Conservation (phyloP, 1,140 invertebrate genomes). For the Drosophila micromelanica region DNA sequence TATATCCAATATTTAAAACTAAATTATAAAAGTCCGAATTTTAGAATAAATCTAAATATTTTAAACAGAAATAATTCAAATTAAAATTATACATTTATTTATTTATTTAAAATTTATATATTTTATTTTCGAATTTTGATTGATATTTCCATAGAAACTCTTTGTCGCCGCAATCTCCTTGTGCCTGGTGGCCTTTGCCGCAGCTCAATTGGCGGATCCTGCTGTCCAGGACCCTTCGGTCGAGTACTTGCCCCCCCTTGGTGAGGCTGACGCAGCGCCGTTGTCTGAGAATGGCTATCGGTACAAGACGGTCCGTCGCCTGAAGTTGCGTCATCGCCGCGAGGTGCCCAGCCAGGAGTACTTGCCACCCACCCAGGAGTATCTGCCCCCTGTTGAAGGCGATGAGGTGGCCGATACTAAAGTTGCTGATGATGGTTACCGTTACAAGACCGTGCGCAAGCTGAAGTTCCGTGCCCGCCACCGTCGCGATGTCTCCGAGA, state of each 20-base stretch:
- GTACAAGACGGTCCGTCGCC: slow-evolving; percentile 66
- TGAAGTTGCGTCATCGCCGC: slow-evolving; percentile 67
- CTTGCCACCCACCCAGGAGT: slow-evolving; percentile 65
- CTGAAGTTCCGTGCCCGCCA: slow-evolving; percentile 68
- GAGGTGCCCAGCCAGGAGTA: slow-evolving; percentile 70
- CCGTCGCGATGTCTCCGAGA: slow-evolving; percentile 75
- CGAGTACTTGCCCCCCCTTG: slow-evolving; percentile 66
- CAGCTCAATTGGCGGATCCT: slow-evolving; percentile 45
- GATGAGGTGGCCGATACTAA: slow-evolving; percentile 55
- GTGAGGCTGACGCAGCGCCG: slow-evolving; percentile 57
- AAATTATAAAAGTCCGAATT: no score
- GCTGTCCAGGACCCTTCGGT: slow-evolving; percentile 55
- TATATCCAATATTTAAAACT: no score
- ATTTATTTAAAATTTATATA: no score
- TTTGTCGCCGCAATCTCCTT: slow-evolving; percentile 55
- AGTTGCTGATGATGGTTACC: slow-evolving; percentile 70
- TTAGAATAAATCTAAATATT: no score
- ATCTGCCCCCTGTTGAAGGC: slow-evolving; percentile 63
- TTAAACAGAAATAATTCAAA: no score
- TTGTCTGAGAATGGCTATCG: slow-evolving; percentile 66
- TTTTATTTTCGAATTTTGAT: no score
- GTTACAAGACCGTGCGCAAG: slow-evolving; percentile 65
- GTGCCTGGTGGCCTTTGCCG: slow-evolving; percentile 59
- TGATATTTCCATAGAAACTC: slow-evolving; percentile 50
- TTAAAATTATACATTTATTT: no score